Evolutionary conservation across 2,888 invertebrate genomes (phyloP), one percentile per base, ranked within the genome.

Genomic region (Leptogaster cylindrica): DNA sequence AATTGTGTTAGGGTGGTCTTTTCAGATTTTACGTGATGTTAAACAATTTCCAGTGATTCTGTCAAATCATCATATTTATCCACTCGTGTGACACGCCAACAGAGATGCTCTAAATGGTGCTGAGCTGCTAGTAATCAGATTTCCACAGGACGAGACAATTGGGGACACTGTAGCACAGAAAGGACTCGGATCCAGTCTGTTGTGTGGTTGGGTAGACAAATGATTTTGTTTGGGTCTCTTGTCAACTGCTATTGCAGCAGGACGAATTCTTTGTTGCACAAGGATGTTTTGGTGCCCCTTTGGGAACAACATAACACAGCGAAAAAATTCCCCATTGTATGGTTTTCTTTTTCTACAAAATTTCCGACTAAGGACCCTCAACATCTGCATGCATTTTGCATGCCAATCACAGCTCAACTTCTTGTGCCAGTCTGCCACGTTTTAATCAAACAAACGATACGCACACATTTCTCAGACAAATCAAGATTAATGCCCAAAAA

Each of bases 21-120:
- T 63, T 18, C 41, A 65, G 68, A 68, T 65, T 31, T 68, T 68
- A 68, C 68, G 68, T 68, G 68, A 68, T 68, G 68, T 68, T 68
- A 65, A 68, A 65, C 65, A 68, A 68, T 65, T 68, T 65, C 39
- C n/a, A 48, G 18, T 36, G 46, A 64, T 64, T 64, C 50, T 64
- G 64, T 36, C 48, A 44, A 65, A 36, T 68, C 68, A 52, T 46
- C 50, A 33, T 58, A 33, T 61, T 28, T 31, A 20, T 1, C 12
- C 36, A 18, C 28, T 20, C 31, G 36, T 20, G 23, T 25, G 10
- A 23, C 18, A 1, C 46, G 8, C 10, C 23, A 39, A 36, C 36
- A 18, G 31, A 33, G n/a, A 36, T 12, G 25, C 36, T 46, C 61
- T 68, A 46, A 39, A 55, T 20, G 23, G 36, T 55, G 33, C 10